phyloP scores from a whole-genome alignment of 1,140 invertebrate species.

The Heliconius hermathena region DNA sequence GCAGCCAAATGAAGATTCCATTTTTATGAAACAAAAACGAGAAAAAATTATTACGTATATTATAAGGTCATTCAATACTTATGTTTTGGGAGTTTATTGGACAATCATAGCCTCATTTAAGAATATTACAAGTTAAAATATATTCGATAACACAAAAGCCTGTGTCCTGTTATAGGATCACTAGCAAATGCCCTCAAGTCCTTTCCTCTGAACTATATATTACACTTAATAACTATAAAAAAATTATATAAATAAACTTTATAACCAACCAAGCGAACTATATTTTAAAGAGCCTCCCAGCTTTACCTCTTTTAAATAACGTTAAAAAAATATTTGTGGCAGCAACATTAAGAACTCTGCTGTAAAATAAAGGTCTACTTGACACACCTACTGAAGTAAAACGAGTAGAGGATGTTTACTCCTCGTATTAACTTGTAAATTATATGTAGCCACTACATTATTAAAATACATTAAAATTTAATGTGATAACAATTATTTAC shows the following conservation, averaged over 20 bases:
- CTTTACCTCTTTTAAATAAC: neutral
- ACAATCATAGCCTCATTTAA: neutral
- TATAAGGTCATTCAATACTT: neutral
- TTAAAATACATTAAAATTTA: neutral
- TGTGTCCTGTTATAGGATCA: too few relatives aligned
- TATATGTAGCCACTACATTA: too few relatives aligned
- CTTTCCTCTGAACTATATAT: too few relatives aligned
- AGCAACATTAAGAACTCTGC: neutral
- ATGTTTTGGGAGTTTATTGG: neutral
- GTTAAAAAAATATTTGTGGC: neutral
- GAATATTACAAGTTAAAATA: neutral
- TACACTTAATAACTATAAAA: too few relatives aligned
- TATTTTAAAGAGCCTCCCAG: too few relatives aligned
- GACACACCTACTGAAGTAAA: neutral
- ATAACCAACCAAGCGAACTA: neutral
- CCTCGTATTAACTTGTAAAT: neutral
- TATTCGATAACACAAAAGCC: neutral
- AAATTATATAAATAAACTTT: too few relatives aligned
- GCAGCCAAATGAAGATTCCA: constrained; percentile 21
- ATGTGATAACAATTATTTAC: neutral
- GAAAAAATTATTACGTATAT: neutral
- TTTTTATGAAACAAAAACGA: constrained; percentile 30
- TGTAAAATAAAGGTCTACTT: neutral
- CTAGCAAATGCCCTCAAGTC: too few relatives aligned
- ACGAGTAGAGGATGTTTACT: neutral